A percentile compares a stretch with the other conserved stretches of the same genome.
These are phyloP conservation scores for Perca fluviatilis DNA, from an alignment of 2,113 vertebrate species.

Conservation along the genomic window DNA sequence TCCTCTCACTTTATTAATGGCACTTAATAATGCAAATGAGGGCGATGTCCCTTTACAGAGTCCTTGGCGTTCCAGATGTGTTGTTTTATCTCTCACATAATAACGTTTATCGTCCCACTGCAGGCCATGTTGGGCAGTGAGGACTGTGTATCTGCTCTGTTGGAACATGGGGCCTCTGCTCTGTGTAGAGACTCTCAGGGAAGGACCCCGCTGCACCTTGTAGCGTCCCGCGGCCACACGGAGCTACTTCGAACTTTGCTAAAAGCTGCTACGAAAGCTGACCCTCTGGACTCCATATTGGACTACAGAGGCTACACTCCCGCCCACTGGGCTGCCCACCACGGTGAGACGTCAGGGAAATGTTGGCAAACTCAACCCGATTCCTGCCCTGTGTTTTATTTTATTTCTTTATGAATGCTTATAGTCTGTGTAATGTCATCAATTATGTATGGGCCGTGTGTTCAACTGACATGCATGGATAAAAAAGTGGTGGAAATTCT, in stretches of 20 bases:
- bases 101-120: background rate
- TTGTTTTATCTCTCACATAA: background rate
- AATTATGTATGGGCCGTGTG: no score
- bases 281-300: slow-evolving; percentile 92
- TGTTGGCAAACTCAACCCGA: background rate
- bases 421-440: no score
- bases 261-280: slow-evolving; percentile 88
- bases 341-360: slow-evolving; percentile 83
- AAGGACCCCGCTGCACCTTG: slow-evolving; percentile 92
- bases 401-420: no score
- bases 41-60: background rate
- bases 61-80: background rate
- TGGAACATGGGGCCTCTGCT: slow-evolving; percentile 93
- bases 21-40: background rate
- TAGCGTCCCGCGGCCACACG: slow-evolving; percentile 91
- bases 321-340: slow-evolving; percentile 96
- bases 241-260: slow-evolving; percentile 88
- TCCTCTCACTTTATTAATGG: background rate
- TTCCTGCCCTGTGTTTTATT: no score
- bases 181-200: slow-evolving; percentile 94
- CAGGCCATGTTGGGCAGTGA: slow-evolving; percentile 92
- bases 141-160: slow-evolving; percentile 91
- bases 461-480: no score
- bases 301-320: slow-evolving; percentile 95
- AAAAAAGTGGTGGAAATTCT: no score